phyloP scores from a whole-genome alignment of 1,140 invertebrate genomes.

The Drosophila truncata region DNA sequence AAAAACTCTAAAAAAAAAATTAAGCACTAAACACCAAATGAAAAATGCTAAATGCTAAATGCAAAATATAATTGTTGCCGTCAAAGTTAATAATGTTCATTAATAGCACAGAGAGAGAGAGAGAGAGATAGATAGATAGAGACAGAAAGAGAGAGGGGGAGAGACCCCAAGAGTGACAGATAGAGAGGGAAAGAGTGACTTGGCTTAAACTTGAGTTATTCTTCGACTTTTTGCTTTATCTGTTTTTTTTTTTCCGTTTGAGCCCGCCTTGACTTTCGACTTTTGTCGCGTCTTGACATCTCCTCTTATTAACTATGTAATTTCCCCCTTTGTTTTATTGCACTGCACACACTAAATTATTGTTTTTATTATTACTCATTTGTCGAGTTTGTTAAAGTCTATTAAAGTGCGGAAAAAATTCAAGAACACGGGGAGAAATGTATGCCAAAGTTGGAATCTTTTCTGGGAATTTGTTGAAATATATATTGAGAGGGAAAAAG shows the following conservation, averaged over 20 bases:
- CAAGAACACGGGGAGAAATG: background rate
- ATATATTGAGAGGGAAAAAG: background rate
- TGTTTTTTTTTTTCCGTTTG: constrained; percentile 12
- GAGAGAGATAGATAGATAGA: background rate
- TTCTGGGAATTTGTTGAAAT: background rate
- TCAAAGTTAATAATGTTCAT: constrained; percentile 56
- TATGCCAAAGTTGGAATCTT: background rate
- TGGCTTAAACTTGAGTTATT: constrained; percentile 37
- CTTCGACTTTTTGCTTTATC: constrained; percentile 22
- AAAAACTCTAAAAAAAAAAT: background rate
- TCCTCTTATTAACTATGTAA: constrained; percentile 68
- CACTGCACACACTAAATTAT: constrained; percentile 76
- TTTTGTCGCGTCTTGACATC: constrained; percentile 79
- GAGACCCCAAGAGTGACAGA: background rate
- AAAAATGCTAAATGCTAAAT: constrained; percentile 36
- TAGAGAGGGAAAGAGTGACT: constrained; percentile 17
- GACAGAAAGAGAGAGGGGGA: background rate
- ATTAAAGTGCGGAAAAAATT: constrained; percentile 6
- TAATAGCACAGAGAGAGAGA: constrained; percentile 20
- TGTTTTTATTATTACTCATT: constrained; percentile 57
- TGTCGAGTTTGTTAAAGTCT: constrained; percentile 3
- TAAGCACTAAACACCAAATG: constrained; percentile 14
- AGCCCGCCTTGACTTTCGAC: constrained; percentile 78
- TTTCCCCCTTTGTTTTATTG: constrained; percentile 62
- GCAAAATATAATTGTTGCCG: constrained; percentile 42